These are phyloP conservation scores for Diorhabda carinulata DNA, from an alignment of 1,140 invertebrate species.

Conservation along the genomic window DNA sequence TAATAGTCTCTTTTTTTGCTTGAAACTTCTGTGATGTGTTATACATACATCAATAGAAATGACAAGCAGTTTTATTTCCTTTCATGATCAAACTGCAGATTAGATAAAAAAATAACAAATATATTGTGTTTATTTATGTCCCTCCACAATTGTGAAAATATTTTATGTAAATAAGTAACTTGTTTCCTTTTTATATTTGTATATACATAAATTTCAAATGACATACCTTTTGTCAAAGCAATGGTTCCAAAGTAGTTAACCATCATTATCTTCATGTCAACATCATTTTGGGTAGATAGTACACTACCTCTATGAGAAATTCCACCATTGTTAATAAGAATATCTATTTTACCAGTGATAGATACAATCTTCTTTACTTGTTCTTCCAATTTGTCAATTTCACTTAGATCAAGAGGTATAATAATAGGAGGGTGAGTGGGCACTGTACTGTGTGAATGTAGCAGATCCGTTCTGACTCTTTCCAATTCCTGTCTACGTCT, in stretches of 20 bases:
- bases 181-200: background rate
- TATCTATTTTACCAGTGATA: conserved; percentile 74
- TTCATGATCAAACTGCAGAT: too few species aligned
- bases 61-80: too few species aligned
- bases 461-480: conserved; percentile 68
- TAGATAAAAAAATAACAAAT: too few species aligned
- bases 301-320: conserved; percentile 78
- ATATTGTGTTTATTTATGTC: too few species aligned
- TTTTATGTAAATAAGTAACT: too few species aligned
- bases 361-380: conserved; percentile 64
- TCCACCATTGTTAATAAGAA: conserved; percentile 91
- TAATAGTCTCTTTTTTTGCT: too few species aligned
- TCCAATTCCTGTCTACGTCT: conserved; percentile 74
- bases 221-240: conserved; percentile 81
- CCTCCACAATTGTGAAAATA: too few species aligned
- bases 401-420: conserved; percentile 71
- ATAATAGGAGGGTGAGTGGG: conserved; percentile 69
- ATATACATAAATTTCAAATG: background rate
- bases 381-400: conserved; percentile 61
- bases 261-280: conserved; percentile 85
- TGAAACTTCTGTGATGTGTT: too few species aligned
- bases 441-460: conserved; percentile 54
- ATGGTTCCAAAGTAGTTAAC: conserved; percentile 94
- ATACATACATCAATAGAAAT: too few species aligned
- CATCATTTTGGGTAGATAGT: conserved; percentile 72